phyloP scores from a whole-genome alignment of 2,888 invertebrate species.

The Leucophenga maculata region DNA sequence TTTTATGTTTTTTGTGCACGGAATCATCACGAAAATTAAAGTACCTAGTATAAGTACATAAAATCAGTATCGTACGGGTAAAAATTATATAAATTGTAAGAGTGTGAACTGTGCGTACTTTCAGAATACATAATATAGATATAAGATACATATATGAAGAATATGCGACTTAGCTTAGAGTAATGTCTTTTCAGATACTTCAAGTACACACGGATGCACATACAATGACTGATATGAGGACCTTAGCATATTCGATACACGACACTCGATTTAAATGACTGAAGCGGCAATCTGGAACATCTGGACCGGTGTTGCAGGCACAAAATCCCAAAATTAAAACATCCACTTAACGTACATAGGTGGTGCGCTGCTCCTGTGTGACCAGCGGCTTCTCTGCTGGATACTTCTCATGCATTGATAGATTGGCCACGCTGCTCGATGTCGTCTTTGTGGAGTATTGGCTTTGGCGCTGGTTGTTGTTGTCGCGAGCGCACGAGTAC shows the following conservation, averaged over 20 bases:
- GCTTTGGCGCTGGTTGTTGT: slow-evolving; percentile 68
- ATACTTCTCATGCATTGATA: slow-evolving; percentile 56
- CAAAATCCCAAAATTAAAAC: not conserved
- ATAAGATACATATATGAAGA: not conserved
- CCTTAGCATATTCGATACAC: not conserved
- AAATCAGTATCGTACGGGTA: not conserved
- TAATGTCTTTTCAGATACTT: slow-evolving; percentile 56
- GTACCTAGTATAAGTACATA: too few species aligned
- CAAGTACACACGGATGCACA: slow-evolving; percentile 16
- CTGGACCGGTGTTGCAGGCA: too few species aligned
- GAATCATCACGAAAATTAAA: too few species aligned
- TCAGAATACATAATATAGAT: not conserved
- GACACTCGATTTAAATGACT: too few species aligned
- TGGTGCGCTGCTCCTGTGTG: slow-evolving; percentile 47
- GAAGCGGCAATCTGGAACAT: too few species aligned
- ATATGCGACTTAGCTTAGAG: not conserved
- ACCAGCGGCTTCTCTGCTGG: slow-evolving; percentile 64
- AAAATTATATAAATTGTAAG: not conserved
- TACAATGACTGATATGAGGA: slow-evolving; percentile 12
- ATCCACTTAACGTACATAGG: slow-evolving; percentile 37
- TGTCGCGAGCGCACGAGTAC: slow-evolving; percentile 63
- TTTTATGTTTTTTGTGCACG: slow-evolving; percentile 3
- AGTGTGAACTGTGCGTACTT: too few species aligned
- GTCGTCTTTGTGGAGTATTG: slow-evolving; percentile 71
- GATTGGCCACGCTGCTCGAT: slow-evolving; percentile 66